Percentiles rank a stretch among this genome's conserved stretches.
Evolutionary conservation across 2,113 vertebrate species (phyloP).

Genomic region (Myiozetetes cayanensis): DNA sequence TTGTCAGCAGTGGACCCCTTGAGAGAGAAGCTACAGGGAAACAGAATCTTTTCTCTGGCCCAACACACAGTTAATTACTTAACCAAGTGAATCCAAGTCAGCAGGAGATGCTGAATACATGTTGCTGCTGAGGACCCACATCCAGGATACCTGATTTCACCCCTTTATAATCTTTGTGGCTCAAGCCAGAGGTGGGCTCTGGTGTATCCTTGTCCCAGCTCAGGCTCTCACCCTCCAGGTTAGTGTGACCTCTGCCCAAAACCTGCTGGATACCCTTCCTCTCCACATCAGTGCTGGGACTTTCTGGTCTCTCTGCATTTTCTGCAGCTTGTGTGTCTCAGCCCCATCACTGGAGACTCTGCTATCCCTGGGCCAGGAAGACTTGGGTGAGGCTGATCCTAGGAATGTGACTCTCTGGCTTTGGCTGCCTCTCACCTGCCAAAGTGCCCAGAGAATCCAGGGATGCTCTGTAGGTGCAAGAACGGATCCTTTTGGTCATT

Average conservation of each 20-base stretch:
- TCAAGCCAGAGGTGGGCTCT: neutral
- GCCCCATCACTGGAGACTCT: neutral
- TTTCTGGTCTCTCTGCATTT: neutral
- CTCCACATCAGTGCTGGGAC: neutral
- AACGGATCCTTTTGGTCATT: accelerated
- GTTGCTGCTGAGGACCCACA: neutral
- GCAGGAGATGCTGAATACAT: neutral
- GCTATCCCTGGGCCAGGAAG: accelerated
- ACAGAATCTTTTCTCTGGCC: neutral
- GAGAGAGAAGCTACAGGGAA: neutral
- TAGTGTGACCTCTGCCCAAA: neutral
- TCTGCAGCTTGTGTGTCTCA: neutral
- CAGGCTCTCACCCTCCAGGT: neutral
- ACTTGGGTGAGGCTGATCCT: neutral
- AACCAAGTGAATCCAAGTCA: neutral
- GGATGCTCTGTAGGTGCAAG: neutral
- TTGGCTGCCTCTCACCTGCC: neutral
- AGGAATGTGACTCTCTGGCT: neutral
- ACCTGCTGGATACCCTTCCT: neutral
- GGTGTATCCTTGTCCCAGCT: neutral
- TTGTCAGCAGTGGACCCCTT: neutral
- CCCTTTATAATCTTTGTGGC: neutral
- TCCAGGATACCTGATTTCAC: neutral
- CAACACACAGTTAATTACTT: neutral
- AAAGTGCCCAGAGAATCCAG: neutral